These are phyloP conservation scores for Linepithema humile DNA, from an alignment of 1,140 invertebrate species.

Conservation along the genomic window DNA sequence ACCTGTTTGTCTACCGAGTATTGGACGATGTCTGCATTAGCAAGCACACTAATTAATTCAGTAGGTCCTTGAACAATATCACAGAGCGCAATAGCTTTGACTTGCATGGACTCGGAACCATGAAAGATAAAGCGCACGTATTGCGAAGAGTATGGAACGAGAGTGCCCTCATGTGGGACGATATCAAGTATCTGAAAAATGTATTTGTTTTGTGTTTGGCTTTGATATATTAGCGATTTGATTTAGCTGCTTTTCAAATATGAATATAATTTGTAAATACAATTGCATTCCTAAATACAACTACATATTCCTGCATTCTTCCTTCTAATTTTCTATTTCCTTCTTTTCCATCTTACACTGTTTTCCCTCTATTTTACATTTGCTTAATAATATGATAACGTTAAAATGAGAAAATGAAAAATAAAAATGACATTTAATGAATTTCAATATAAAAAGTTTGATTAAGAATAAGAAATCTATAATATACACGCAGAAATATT, in stretches of 20 bases:
- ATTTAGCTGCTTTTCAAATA: too few relatives aligned
- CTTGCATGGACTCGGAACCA: conserved; percentile 70
- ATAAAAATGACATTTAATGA: too few relatives aligned
- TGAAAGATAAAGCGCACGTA: conserved; percentile 77
- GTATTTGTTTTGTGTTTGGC: background rate
- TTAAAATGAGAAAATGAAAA: too few relatives aligned
- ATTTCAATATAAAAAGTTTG: background rate
- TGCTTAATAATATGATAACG: too few relatives aligned
- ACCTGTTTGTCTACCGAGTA: conserved; percentile 75
- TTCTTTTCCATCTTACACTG: too few relatives aligned
- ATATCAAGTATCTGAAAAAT: conserved; percentile 74
- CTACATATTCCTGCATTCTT: too few relatives aligned
- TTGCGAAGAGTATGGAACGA: conserved; percentile 79
- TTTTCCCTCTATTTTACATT: too few relatives aligned
- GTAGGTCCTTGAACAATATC: conserved; percentile 78
- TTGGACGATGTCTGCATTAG: conserved; percentile 74
- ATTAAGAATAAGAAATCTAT: background rate
- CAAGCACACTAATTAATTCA: conserved; percentile 75
- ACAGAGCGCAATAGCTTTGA: conserved; percentile 73
- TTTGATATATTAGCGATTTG: background rate
- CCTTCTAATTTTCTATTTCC: too few relatives aligned
- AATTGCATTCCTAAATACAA: too few relatives aligned
- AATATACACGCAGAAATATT: background rate
- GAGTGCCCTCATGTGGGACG: conserved; percentile 74
- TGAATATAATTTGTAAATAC: too few relatives aligned